phyloP scores from a whole-genome alignment of 2,113 vertebrate genomes.

The Gymnorhina tibicen region DNA sequence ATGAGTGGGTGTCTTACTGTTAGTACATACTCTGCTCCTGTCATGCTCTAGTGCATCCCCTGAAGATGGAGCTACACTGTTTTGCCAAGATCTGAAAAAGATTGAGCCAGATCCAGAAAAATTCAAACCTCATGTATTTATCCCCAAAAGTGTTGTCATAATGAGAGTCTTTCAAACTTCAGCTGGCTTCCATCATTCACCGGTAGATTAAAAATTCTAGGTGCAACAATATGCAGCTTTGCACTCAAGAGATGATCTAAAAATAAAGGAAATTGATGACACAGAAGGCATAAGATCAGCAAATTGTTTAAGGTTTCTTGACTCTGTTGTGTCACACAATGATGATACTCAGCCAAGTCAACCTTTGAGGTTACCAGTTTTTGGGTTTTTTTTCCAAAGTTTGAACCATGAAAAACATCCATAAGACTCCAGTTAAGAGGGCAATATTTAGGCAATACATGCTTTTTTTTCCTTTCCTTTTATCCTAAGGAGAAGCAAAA shows the following conservation, averaged over 20 bases:
- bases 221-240: neutral
- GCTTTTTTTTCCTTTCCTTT: neutral
- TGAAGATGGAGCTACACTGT: neutral
- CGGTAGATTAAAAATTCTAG: neutral
- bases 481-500: neutral
- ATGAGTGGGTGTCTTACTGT: neutral
- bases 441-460: neutral
- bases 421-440: neutral
- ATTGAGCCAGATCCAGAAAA: neutral
- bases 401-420: neutral
- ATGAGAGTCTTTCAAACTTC: neutral
- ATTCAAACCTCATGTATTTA: neutral
- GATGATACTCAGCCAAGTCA: neutral
- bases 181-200: neutral
- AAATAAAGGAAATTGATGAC: neutral
- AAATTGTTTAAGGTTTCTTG: neutral
- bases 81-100: neutral
- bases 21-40: neutral
- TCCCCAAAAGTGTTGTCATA: neutral
- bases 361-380: neutral
- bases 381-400: neutral
- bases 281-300: neutral
- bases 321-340: neutral
- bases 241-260: neutral
- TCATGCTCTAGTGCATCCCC: neutral